Conservation (phyloP, 1,140 invertebrate species). For the Thalassaphorura encarpata region DNA sequence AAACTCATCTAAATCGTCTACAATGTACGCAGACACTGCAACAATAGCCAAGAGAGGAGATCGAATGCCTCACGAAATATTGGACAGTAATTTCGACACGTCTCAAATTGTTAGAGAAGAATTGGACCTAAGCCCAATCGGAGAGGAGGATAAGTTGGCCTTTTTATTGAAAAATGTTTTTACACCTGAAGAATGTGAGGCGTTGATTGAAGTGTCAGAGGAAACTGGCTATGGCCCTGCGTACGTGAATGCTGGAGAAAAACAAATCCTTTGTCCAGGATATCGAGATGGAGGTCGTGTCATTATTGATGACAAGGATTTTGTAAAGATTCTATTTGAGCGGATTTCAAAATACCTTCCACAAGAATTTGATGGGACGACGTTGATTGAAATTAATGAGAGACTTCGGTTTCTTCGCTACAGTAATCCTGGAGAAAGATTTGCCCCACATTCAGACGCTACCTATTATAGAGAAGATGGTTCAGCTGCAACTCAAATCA, state of each 20-base stretch:
- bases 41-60: too few relatives aligned
- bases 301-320: constrained; percentile 20
- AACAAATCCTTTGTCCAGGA: neutral
- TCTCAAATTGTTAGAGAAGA: neutral
- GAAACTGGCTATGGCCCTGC: constrained; percentile 5
- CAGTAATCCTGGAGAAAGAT: constrained; percentile 5
- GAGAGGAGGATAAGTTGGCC: constrained; percentile 5
- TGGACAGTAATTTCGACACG: neutral
- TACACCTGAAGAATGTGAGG: constrained; percentile 7
- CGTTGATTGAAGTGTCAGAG: constrained; percentile 12
- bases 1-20: too few relatives aligned
- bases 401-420: constrained; percentile 20
- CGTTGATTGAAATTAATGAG: constrained; percentile 14
- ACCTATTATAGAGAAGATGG: neutral
- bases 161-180: constrained; percentile 20
- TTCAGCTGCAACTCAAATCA: constrained; percentile 6
- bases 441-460: constrained; percentile 7
- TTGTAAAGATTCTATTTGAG: constrained; percentile 3
- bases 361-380: neutral
- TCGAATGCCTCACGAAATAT: neutral
- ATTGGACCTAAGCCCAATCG: constrained; percentile 3
- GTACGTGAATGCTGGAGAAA: neutral
- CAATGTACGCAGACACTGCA: too few relatives aligned
- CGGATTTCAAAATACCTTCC: constrained; percentile 13
- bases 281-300: constrained; percentile 8